Base-by-base conservation (phyloP, 1,140 invertebrate genomes). In the Cotesia typhae region DNA sequence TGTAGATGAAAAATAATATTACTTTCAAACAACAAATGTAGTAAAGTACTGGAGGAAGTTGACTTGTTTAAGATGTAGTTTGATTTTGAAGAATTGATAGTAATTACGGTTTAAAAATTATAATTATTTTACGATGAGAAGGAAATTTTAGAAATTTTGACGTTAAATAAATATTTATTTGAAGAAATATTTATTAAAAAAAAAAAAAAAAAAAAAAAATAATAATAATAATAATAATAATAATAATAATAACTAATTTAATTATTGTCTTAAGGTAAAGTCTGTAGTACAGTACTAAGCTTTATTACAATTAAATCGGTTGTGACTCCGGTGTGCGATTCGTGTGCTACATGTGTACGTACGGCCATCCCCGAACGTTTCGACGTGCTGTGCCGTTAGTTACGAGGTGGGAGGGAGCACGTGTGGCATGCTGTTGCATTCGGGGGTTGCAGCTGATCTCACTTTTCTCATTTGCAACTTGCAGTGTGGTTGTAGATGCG, bases 261-360 rank as follows among this genome's bases (percentile, higher is more conserved):
- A 63, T 51, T 4, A 63, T 70, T 36, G 52, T 69, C 52, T 59
- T 55, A 59, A 12, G 36, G 67, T 69, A 14, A 69, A 69, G 35
- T 69, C 67, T 69, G 52, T 69, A 59, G 67, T 69, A 69, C 67
- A 69, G 67, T 17, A 69, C 53, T 14, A 14, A 69, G 14, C 67
- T 69, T 69, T 69, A 55, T 9, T 59, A 60, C 20, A 14, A 69
- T 66, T 38, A 4, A 55, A 36, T 28, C 14, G 69, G 57, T 47
- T 60, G 57, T 28, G 17, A 36, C 17, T 70, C 59, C 1, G 28
- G 59, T 28, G 47, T 47, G 69, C 36, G 14, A 61, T 51, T 47
- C 0, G 69, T 70, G 17, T 70, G 69, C 64, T 12, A 17, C 69
- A 28, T 59, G 69, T 61, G 57, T 10, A 36, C 69, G 69, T 70